Base-by-base conservation (phyloP, 2,888 invertebrate species). In the Stomorhina lunata region DNA sequence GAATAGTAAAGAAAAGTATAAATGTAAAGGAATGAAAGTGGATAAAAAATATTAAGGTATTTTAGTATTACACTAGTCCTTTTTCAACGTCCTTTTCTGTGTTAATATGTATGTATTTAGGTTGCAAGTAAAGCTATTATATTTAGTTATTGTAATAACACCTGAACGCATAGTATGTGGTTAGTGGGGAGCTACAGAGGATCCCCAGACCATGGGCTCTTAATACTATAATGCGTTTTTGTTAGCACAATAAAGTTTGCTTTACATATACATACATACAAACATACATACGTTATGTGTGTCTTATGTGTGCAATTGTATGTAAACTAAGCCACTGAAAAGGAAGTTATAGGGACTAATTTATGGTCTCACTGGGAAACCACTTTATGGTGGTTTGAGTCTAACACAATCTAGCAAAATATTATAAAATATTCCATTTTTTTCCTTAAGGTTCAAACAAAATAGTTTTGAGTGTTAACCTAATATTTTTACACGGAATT, bases 291-390 rank as follows among this genome's bases (percentile, higher is more conserved):
- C 22, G 7, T n/a, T 25, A 29, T 65, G 65, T 27, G 32, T 43
- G 7, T 7, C 25, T 2, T 20, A 25, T 34, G 68, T 25, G 20
- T 12, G 57, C n/a, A 37, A 20, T 27, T 71, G 12, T 85, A 81
- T 75, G 83, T 43, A 71, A 81, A 84, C 43, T 76, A 37, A 66
- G 40, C 50, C 55, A n/a, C n/a, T 45, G 27, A 43, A 53, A 53
- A 89, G 88, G 88, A 88, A 88, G 86, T 83, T 83, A 86, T 85
- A 86, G 88, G 86, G 27, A 86, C 86, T 89, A 88, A 89, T 88
- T 89, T 89, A 89, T 88, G 89, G 89, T 86, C 87, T 85, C 83
- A 84, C 82, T 79, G 80, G 79, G 68, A 85, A 68, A 73, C 84
- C 57, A 57, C 77, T 50, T 57, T 53, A 40, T 12, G 40, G 12